These are phyloP conservation scores for Andrena minutula DNA, from an alignment of 2,888 invertebrate species.

Conservation along the genomic window DNA sequence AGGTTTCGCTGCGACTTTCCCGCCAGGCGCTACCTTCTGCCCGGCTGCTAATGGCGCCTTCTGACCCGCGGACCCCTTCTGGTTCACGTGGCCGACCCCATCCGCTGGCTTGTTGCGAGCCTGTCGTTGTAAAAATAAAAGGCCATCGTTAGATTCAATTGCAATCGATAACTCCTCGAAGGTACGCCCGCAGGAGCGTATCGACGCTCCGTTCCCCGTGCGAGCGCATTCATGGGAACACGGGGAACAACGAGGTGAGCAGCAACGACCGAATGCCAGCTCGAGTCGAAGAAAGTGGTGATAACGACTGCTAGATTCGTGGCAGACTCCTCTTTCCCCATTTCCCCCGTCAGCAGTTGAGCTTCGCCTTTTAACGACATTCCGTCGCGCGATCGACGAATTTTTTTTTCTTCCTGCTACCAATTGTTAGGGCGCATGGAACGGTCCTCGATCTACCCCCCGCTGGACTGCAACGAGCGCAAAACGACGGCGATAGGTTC, in stretches of 20 bases:
- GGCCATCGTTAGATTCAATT: constrained; percentile 36
- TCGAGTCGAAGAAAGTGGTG: constrained; percentile 12
- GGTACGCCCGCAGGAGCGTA: neutral
- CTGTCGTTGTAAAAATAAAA: constrained; percentile 84
- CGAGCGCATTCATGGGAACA: constrained; percentile 6
- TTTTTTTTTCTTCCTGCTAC: neutral
- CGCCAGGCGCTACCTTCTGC: constrained; percentile 87
- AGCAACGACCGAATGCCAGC: neutral
- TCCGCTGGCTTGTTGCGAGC: constrained; percentile 94
- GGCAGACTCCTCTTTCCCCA: neutral
- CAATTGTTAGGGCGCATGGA: neutral
- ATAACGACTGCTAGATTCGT: neutral
- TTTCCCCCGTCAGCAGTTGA: neutral
- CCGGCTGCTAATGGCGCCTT: constrained; percentile 87
- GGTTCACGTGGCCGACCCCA: constrained; percentile 90
- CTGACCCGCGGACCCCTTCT: constrained; percentile 90
- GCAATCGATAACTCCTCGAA: neutral
- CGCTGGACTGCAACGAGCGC: constrained; percentile 42
- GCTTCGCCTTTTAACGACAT: neutral
- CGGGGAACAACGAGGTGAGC: neutral
- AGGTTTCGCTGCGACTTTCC: constrained; percentile 88
- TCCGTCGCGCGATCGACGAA: neutral
- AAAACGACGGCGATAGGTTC: neutral
- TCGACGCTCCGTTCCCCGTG: constrained; percentile 8
- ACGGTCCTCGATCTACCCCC: neutral